These are phyloP conservation scores for Drosophila truncata DNA, from an alignment of 1,140 invertebrate genomes.

Conservation along the genomic window DNA sequence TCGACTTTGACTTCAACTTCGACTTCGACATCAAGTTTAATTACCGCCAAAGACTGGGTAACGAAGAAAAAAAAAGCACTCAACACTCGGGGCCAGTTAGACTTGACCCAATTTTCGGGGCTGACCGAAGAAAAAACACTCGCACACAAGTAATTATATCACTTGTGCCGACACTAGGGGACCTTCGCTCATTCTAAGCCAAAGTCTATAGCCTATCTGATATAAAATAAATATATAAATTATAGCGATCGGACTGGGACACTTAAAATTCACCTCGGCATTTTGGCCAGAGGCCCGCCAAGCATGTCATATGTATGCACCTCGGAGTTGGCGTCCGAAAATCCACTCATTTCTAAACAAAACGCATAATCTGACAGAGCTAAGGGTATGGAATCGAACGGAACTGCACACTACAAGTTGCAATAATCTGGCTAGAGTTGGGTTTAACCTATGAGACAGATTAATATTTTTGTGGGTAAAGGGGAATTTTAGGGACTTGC, in stretches of 20 bases:
- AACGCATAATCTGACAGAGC: constrained; percentile 34
- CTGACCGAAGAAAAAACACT: constrained; percentile 41
- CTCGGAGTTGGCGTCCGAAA: constrained; percentile 17
- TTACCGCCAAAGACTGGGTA: constrained; percentile 35
- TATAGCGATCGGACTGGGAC: constrained; percentile 16
- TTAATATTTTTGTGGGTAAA: background rate
- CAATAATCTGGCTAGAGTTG: constrained; percentile 8
- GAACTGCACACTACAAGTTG: constrained; percentile 15
- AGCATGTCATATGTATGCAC: constrained; percentile 63
- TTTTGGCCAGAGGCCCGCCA: constrained; percentile 23
- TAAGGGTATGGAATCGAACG: background rate
- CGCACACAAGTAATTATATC: constrained; percentile 44
- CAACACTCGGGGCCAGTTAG: constrained; percentile 51
- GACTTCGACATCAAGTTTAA: constrained; percentile 47
- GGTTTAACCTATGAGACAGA: background rate
- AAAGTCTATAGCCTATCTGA: constrained; percentile 2
- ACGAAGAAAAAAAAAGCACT: constrained; percentile 21
- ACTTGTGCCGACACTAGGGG: constrained; percentile 19
- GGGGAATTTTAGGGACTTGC: background rate
- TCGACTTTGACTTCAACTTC: background rate
- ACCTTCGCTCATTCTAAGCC: constrained; percentile 52
- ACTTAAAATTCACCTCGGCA: constrained; percentile 71
- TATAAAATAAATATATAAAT: constrained; percentile 17
- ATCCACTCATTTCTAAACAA: constrained; percentile 63
- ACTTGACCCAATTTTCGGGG: constrained; percentile 70